Evolutionary conservation across 2,797 vertebrate genomes (phyloP).

Genomic region (Diplodus sargus): DNA sequence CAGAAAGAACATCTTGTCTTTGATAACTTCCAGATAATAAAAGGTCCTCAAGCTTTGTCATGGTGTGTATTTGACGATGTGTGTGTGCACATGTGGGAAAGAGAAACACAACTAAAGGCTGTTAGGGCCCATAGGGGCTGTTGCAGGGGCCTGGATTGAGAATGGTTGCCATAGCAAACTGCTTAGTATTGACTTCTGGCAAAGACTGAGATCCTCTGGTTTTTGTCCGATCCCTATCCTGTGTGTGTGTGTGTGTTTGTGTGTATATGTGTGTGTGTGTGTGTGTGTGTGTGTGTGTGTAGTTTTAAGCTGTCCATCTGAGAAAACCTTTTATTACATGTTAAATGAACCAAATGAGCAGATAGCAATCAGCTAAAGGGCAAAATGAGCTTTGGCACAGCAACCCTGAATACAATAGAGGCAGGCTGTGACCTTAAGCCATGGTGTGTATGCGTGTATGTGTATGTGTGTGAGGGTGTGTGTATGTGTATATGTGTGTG

Average conservation of each 20-base stretch:
- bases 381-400: conserved; percentile 52
- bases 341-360: conserved; percentile 67
- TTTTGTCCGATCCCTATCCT: conserved; percentile 39
- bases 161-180: conserved; percentile 64
- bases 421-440: conserved; percentile 51
- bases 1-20: conserved; percentile 5
- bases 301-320: conserved; percentile 36
- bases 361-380: conserved; percentile 66
- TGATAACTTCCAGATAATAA: not conserved
- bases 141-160: conserved; percentile 23
- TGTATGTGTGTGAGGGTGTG: conserved; percentile 9
- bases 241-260: conserved; percentile 19
- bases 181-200: conserved; percentile 71
- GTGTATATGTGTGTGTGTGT: conserved; percentile 8
- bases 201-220: conserved; percentile 57
- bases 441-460: conserved; percentile 6
- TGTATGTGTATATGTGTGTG: conserved; percentile 23
- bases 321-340: conserved; percentile 61
- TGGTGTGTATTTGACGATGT: not conserved
- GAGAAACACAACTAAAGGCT: conserved; percentile 26
- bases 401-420: conserved; percentile 50
- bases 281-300: conserved; percentile 22
- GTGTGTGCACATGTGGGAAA: not conserved
- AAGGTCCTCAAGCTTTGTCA: conserved; percentile 10
- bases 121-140: conserved; percentile 12